Base-by-base conservation (phyloP, 2,888 invertebrate genomes). In the Dicyrtoma fusca region DNA sequence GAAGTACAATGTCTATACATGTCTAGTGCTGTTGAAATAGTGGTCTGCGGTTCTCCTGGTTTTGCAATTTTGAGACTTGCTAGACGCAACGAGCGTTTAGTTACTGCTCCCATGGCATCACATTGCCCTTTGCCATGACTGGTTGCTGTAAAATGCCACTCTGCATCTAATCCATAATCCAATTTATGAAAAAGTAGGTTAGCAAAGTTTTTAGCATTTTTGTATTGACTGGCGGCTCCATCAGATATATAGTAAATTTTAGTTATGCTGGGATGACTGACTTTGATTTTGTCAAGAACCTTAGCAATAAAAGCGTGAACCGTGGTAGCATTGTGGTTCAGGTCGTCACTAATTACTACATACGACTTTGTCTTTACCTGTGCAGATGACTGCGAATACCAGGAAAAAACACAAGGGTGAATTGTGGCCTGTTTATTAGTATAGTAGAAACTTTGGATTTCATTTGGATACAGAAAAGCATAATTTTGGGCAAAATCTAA, bases 181-280 rank as follows among this genome's bases (percentile, higher is more conserved):
- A 26, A 14, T 17, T 62, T 34, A n/a, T 62, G 62, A 10, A 26
- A 17, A 2, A 34, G 2, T 10, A 62, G 17, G 17, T 62, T 62
- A 2, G 19, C 42, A 34, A 62, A 62, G 26, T 62, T 62, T 17
- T 26, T 26, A 5, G 2, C 3, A 34, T 62, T 62, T 19, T 62
- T 26, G 17, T 11, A 62, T 6, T 62, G 62, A 34, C 25, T 25
- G 5, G n/a, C 62, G 25, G 62, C 62, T 2, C 62, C 62, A 34
- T 62, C 62, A n/a, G 26, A 25, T 13, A 62, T 19, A 17, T 62
- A 62, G 17, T 62, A 62, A 19, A 62, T 25, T 62, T 62, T 62
- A 2, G 21, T 10, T 13, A 62, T 34, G 4, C 5, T 23, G 2
- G 42, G 42, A n/a, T 17, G 14, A 8, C 13, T 19, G 5, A 23